phyloP scores from a whole-genome alignment of 1,140 invertebrate genomes.

The Drosophila trapezifrons region DNA sequence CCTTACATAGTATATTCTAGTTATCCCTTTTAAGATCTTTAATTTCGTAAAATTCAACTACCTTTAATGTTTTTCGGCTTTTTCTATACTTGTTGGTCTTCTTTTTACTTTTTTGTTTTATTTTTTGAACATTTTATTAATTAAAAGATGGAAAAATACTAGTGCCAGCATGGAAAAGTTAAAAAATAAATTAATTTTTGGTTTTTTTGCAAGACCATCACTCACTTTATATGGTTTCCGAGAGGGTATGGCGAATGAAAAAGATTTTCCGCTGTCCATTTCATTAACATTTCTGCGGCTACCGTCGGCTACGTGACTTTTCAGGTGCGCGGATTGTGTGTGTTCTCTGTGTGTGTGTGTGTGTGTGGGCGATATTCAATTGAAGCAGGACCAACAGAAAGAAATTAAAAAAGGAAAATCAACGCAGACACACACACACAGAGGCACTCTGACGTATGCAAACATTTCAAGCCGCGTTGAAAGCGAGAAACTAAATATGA shows the following conservation, averaged over 20 bases:
- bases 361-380: slow-evolving; percentile 37
- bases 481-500: slow-evolving; percentile 47
- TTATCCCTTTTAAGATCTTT: not conserved
- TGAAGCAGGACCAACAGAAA: slow-evolving; percentile 17
- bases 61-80: too few relatives aligned
- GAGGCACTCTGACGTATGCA: slow-evolving; percentile 29
- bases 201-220: not conserved
- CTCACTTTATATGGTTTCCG: not conserved
- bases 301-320: slow-evolving; percentile 46
- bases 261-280: slow-evolving; percentile 60
- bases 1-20: not conserved
- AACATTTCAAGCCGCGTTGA: slow-evolving; percentile 32
- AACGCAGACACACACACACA: slow-evolving; percentile 28
- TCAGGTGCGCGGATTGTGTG: slow-evolving; percentile 22
- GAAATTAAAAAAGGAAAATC: slow-evolving; percentile 12
- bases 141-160: too few relatives aligned
- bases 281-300: slow-evolving; percentile 63
- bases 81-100: too few relatives aligned
- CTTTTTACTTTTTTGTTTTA: too few relatives aligned
- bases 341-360: slow-evolving; percentile 12
- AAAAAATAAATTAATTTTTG: too few relatives aligned
- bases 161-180: not conserved
- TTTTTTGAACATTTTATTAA: not conserved
- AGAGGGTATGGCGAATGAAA: slow-evolving; percentile 20
- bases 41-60: not conserved